Conservation (phyloP, 2,797 vertebrate species). For the Triplophysa yarkandensis region DNA sequence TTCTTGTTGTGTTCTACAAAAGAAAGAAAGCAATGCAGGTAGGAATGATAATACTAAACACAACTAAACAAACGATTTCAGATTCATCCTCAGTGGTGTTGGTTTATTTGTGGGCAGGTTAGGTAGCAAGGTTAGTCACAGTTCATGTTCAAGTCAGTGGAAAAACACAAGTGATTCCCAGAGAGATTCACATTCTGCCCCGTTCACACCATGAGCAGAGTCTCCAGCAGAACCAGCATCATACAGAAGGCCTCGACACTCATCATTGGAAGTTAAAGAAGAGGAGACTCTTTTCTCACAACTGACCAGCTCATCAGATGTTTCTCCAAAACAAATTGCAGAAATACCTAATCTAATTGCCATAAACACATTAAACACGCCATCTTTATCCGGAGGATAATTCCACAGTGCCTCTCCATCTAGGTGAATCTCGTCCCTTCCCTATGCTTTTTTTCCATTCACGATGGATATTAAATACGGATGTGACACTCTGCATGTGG, state of each 20-base stretch:
- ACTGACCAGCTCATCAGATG: conserved; percentile 4
- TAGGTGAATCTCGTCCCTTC: background rate
- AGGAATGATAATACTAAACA: too few relatives aligned
- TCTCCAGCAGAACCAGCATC: background rate
- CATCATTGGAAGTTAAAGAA: background rate
- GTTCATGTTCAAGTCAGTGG: background rate
- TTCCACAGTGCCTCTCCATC: background rate
- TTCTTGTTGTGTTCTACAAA: too few relatives aligned
- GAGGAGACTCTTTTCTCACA: background rate
- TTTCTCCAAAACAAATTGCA: background rate
- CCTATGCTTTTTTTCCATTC: background rate
- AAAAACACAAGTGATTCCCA: too few relatives aligned
- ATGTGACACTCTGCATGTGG: conserved; percentile 8
- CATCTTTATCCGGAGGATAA: background rate
- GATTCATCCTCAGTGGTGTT: background rate
- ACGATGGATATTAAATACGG: background rate
- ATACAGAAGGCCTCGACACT: background rate
- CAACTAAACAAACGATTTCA: too few relatives aligned
- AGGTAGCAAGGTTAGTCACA: background rate
- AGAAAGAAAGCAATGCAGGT: too few relatives aligned
- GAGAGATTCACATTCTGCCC: background rate
- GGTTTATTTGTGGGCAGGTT: background rate
- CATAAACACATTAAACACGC: background rate
- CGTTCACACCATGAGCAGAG: background rate
- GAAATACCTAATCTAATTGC: background rate